Evolutionary conservation across 92 coral and sea anemone species (phyloP).

Genomic region (Umimayanthus kanabou): DNA sequence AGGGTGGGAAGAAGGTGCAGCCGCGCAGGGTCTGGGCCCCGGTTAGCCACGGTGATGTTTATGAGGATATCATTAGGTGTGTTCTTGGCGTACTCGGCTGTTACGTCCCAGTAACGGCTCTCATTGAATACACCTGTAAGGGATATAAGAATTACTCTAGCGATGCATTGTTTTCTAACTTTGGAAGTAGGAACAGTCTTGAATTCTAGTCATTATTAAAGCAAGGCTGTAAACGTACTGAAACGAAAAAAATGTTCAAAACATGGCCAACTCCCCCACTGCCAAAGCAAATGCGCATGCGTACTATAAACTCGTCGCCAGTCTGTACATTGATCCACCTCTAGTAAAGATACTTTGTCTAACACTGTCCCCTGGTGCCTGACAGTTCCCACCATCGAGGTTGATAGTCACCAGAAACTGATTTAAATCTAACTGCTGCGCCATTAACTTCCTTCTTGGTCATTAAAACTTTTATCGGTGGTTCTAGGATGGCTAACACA

Average conservation of each 20-base stretch:
- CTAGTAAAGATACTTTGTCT: too few relatives aligned
- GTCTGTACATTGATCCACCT: too few relatives aligned
- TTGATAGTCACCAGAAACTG: too few relatives aligned
- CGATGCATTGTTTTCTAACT: background rate
- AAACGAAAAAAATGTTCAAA: too few relatives aligned
- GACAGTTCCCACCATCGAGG: too few relatives aligned
- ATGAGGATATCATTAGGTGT: constrained; percentile 90
- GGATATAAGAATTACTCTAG: background rate
- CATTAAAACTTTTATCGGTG: background rate
- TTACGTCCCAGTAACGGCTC: constrained; percentile 89
- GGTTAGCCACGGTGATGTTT: constrained; percentile 86
- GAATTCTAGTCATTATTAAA: too few relatives aligned
- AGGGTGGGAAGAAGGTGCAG: constrained; percentile 92
- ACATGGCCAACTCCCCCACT: too few relatives aligned
- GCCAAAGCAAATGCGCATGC: too few relatives aligned
- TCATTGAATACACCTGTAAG: constrained; percentile 79
- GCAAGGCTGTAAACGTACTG: too few relatives aligned
- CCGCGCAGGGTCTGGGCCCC: constrained; percentile 84
- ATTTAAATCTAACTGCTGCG: too few relatives aligned
- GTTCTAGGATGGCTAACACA: background rate
- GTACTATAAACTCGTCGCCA: too few relatives aligned
- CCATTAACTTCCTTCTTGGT: background rate
- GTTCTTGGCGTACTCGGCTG: constrained; percentile 95
- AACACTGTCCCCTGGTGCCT: too few relatives aligned
- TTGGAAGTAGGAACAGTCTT: background rate